A percentile compares a stretch with the other conserved stretches of the same genome.
These are phyloP conservation scores for Gymnoscopelus microlampas DNA, from an alignment of 2,797 vertebrate genomes.

Conservation along the genomic window DNA sequence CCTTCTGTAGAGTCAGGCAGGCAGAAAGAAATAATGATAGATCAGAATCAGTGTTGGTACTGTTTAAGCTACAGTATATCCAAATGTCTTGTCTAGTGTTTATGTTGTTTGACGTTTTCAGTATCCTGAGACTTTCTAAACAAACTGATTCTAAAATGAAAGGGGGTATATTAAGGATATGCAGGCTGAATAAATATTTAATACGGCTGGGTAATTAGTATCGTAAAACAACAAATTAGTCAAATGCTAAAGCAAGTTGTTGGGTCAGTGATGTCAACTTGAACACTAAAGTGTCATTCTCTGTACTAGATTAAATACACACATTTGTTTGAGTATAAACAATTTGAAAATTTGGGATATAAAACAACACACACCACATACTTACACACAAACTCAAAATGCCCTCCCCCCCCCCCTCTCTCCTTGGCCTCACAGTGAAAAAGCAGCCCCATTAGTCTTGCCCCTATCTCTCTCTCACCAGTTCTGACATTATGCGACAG, in stretches of 20 bases:
- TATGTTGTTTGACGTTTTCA: conserved; percentile 53
- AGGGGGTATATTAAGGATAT: conserved; percentile 59
- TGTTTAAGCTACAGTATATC: conserved; percentile 54
- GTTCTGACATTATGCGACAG: no score
- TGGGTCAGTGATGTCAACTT: conserved; percentile 46
- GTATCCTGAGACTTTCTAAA: conserved; percentile 66
- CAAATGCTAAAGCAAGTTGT: conserved; percentile 50
- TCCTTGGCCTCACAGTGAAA: no score
- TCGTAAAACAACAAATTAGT: conserved; percentile 64
- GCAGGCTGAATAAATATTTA: conserved; percentile 56
- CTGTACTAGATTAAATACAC: conserved; percentile 1
- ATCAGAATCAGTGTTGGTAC: conserved; percentile 35
- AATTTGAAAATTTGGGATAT: no score
- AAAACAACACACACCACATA: no score
- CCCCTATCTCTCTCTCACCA: no score
- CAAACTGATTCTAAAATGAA: conserved; percentile 68
- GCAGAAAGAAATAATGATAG: conserved; percentile 66
- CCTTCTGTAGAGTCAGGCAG: conserved; percentile 32
- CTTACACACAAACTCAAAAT: no score
- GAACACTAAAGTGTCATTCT: conserved; percentile 26
- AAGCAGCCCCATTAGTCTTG: no score
- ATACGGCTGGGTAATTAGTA: conserved; percentile 64
- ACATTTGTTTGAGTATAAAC: background rate
- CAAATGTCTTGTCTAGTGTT: conserved; percentile 53
- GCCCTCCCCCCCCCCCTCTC: no score